Conservation (phyloP, 2,797 vertebrate species). For the Malurus leucopterus region DNA sequence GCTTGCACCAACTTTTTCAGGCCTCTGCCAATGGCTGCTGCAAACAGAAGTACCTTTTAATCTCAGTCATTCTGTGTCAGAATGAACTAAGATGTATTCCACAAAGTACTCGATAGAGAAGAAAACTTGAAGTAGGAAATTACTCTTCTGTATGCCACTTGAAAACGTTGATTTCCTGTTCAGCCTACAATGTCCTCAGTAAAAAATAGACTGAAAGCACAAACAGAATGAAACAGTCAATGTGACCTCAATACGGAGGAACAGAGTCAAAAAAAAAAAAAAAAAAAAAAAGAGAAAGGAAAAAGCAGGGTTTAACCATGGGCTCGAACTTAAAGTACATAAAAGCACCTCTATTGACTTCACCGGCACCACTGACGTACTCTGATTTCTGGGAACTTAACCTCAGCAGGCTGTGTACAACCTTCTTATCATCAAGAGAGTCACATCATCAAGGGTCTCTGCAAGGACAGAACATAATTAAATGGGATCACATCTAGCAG, state of each 20-base stretch:
- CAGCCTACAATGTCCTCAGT: not conserved
- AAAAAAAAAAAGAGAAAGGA: not conserved
- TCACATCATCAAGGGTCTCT: not conserved
- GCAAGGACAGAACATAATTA: constrained; percentile 14
- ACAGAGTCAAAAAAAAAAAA: not conserved
- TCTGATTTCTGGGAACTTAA: not conserved
- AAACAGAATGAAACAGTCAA: constrained; percentile 1
- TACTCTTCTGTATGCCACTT: not conserved
- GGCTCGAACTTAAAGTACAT: not conserved
- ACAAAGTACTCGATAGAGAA: not conserved
- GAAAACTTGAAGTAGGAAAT: not conserved
- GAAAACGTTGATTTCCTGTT: not conserved
- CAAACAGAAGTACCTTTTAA: not conserved
- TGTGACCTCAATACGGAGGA: constrained; percentile 6
- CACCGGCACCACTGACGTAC: not conserved
- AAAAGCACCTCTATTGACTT: not conserved
- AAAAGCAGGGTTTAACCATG: not conserved
- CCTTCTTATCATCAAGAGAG: not conserved
- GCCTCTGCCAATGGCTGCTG: not conserved
- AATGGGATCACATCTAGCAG: not conserved
- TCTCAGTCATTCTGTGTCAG: not conserved
- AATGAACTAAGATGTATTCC: not conserved
- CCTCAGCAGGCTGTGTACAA: not conserved
- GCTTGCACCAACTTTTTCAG: not conserved
- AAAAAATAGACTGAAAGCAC: not conserved